Evolutionary conservation across 2,797 vertebrate genomes (phyloP).

Genomic region (Fundulus diaphanus): DNA sequence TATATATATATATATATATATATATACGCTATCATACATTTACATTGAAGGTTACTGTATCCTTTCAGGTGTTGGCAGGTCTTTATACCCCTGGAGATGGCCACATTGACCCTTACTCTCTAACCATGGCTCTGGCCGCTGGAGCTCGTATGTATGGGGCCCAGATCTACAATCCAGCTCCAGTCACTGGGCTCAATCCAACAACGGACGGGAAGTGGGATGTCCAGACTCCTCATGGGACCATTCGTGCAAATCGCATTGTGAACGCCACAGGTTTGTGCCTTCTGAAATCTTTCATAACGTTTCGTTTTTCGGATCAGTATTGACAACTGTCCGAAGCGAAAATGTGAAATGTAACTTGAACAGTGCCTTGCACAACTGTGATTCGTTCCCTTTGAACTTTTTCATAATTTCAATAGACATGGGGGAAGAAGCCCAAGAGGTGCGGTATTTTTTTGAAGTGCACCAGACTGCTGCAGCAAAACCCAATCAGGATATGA

Average conservation of each 20-base stretch:
- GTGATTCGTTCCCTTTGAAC: no score
- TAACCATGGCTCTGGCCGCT: conserved; percentile 96
- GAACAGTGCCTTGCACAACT: no score
- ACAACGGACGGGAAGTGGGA: conserved; percentile 90
- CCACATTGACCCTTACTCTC: conserved; percentile 97
- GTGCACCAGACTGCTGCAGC: no score
- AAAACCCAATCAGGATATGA: no score
- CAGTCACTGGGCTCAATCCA: conserved; percentile 85
- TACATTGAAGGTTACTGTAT: neutral
- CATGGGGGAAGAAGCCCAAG: neutral
- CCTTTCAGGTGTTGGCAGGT: conserved; percentile 89
- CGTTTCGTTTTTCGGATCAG: neutral
- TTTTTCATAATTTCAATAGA: neutral
- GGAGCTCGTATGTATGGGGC: conserved; percentile 95
- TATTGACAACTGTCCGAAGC: neutral
- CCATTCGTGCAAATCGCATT: conserved; percentile 87
- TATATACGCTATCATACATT: neutral
- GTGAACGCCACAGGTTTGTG: conserved; percentile 92
- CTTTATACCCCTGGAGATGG: conserved; percentile 96
- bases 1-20: no score
- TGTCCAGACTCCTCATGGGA: conserved; percentile 90
- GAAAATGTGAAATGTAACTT: neutral
- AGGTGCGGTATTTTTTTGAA: no score
- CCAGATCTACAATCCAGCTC: conserved; percentile 88
- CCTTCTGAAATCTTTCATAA: neutral